Conservation (phyloP, 2,113 vertebrate genomes). For the Triplophysa siluroides region DNA sequence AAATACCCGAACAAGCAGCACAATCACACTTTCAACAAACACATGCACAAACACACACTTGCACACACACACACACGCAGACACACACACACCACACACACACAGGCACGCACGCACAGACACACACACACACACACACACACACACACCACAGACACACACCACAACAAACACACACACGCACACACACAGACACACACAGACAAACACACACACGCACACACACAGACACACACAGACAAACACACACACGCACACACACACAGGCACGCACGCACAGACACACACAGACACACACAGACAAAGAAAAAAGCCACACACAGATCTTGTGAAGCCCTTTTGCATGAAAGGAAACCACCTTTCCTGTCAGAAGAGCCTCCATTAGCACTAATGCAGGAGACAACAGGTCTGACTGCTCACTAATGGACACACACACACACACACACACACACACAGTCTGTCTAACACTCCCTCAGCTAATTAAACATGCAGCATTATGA, state of each 20-base stretch:
- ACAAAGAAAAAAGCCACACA: no score
- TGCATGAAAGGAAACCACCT: constrained; percentile 60
- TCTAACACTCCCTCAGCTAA: constrained; percentile 44
- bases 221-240: no score
- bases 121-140: no score
- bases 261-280: no score
- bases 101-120: no score
- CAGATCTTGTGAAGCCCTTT: constrained; percentile 47
- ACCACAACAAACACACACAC: no score
- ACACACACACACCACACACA: no score
- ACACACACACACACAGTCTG: constrained; percentile 6
- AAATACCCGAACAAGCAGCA: background rate
- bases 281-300: no score
- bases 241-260: no score
- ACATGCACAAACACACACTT: no score
- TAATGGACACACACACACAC: constrained; percentile 55
- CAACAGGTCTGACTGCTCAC: constrained; percentile 61
- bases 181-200: constrained; percentile 5
- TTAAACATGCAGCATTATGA: constrained; percentile 53
- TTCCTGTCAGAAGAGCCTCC: constrained; percentile 62
- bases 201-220: no score
- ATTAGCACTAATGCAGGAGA: constrained; percentile 64
- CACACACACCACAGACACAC: constrained; percentile 15
- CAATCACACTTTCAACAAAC: background rate
- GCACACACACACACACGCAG: no score